Evolutionary conservation across 2,888 invertebrate genomes (phyloP), one percentile per base, ranked within the genome.

Genomic region (Apoda limacodes): DNA sequence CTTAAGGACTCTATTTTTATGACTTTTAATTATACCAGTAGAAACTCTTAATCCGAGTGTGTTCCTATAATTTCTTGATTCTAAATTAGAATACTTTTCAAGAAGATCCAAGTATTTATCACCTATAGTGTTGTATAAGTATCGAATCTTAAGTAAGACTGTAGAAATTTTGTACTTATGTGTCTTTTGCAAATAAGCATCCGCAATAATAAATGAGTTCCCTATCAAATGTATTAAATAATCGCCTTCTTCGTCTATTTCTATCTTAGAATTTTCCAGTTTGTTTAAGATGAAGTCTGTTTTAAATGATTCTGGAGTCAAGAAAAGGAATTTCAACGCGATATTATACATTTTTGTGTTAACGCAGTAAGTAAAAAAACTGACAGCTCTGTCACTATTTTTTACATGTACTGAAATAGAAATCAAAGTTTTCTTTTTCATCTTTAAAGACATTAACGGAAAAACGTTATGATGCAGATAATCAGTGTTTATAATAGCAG

Each of bases 381-480:
- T 5, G 5, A 6, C 17, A 17, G 5, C 5, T 17, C 17, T 17
- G 7, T 5, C 9, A 5, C 5, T 6, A 9, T 5, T n/a, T n/a
- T n/a, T n/a, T n/a, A n/a, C n/a, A n/a, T n/a, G n/a, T n/a, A n/a
- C n/a, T n/a, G n/a, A n/a, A n/a, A n/a, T n/a, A n/a, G n/a, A n/a
- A n/a, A n/a, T n/a, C 33, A 55, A 65, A 52, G 63, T 53, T 52
- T 62, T 60, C 26, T 46, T 52, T 0, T 51, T 50, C n/a, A 70
- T 71, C 22, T 60, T 57, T 21, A 42, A 46, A 5, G 48, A 43
- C 74, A 75, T 74, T 20, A 56, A 37, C 2, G 65, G 67, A 29
- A 59, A 72, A 4, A 74, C 39, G 1, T 38, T 34, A 2, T 41
- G 28, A 46, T 74, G 69, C 14, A 75, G 50, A 43, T 63, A 45